A percentile compares a stretch with the other conserved stretches of the same genome.
These are phyloP conservation scores for Nanger granti DNA, from an alignment of 2,113 vertebrate genomes.

Conservation along the genomic window DNA sequence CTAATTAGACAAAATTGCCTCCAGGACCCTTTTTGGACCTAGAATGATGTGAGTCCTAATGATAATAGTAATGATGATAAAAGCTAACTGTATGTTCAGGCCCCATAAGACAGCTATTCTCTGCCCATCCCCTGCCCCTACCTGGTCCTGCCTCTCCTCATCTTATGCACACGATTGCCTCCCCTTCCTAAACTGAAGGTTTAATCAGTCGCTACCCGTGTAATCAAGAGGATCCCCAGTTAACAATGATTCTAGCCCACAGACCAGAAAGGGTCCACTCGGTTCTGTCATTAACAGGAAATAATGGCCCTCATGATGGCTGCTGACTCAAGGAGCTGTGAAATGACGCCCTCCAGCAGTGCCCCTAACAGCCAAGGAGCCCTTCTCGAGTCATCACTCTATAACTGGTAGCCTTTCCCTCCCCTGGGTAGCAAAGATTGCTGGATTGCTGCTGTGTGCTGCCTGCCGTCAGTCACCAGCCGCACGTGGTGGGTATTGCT, in stretches of 20 bases:
- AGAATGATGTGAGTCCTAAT: background rate
- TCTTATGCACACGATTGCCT: background rate
- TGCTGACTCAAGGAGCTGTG: background rate
- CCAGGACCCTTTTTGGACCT: background rate
- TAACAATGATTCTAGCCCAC: background rate
- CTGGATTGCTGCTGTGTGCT: background rate
- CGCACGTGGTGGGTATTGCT: accelerated
- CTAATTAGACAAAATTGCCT: background rate
- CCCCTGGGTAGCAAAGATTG: background rate
- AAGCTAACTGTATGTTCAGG: background rate
- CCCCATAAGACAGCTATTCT: background rate
- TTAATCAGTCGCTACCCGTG: background rate
- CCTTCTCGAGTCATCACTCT: background rate
- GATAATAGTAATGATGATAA: background rate
- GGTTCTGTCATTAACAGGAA: background rate
- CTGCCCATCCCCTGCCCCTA: too few species aligned
- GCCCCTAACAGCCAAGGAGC: background rate
- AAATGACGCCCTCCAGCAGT: accelerated
- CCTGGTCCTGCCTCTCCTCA: background rate
- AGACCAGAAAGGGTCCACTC: background rate
- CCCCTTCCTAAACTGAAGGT: background rate
- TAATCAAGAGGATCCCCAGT: background rate
- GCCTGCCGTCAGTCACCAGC: background rate
- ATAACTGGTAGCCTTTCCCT: background rate
- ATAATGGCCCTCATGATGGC: background rate